Evolutionary conservation across 2,888 invertebrate species (phyloP), one percentile per base, ranked within the genome.

Genomic region (Parascotia fuliginaria): DNA sequence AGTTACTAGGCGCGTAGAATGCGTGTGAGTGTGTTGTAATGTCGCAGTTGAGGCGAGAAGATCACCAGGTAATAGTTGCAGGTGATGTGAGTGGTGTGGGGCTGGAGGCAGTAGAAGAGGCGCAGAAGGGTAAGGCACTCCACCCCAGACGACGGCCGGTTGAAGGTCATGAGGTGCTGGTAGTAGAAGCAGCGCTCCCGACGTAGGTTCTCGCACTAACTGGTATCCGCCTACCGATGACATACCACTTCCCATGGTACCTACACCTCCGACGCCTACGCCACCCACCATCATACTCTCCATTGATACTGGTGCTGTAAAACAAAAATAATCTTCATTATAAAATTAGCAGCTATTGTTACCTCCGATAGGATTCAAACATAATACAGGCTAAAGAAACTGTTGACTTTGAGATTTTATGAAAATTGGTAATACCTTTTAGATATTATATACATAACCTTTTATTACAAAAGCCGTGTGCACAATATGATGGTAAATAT

Each of bases 131-230:
- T 91, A 91, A 54, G 92, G 82, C 78, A 95, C 94, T 70, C 95
- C 94, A 29, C 96, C 95, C 96, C 96, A 96, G 13, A 96, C 94
- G 34, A 96, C 95, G 0, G 96, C 93, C 79, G 95, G 95, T 60
- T 95, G 95, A 58, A 95, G 89, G 73, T 95, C 95, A 1, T 85
- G 95, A 36, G 96, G 94, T 28, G 96, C 94, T 36, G 97, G 96
- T 67, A 97, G 93, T 59, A 97, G 94, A 60, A 97, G 94, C 55
- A 97, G 93, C 68, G 97, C 97, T 36, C 97, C 97, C 2, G 96
- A 96, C 14, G 95, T 94, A 22, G 97, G 96, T 81, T 98, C 98
- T 59, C 97, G 94, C 41, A 97, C 96, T 75, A 98, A 93, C 87
- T 97, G 97, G 86, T 96, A 96, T 50, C 97, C 97, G 51, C 96